Evolutionary conservation across 2,113 vertebrate species (phyloP).

Genomic region (Burhinus bistriatus): DNA sequence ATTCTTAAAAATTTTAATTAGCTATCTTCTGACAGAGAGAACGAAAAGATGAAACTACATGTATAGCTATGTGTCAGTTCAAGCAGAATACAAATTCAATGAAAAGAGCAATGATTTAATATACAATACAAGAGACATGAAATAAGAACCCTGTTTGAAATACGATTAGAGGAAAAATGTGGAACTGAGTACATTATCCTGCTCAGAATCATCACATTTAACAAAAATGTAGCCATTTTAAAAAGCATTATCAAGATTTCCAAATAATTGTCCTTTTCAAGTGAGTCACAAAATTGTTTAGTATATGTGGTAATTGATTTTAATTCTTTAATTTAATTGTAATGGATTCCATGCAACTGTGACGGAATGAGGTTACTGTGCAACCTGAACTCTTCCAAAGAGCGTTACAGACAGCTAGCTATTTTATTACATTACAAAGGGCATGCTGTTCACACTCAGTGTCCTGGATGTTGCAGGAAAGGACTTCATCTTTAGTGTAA

Average conservation of each 20-base stretch:
- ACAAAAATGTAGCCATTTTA: slow-evolving; percentile 15
- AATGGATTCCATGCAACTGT: slow-evolving; percentile 25
- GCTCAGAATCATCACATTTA: not conserved
- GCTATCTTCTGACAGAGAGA: not conserved
- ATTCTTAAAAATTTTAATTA: not conserved
- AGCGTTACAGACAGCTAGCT: not conserved
- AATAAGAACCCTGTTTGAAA: not conserved
- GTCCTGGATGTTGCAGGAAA: not conserved
- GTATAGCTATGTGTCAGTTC: not conserved
- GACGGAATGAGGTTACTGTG: not conserved
- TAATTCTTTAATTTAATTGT: not conserved
- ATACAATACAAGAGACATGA: not conserved
- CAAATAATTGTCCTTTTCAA: slow-evolving; percentile 22
- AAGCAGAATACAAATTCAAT: not conserved
- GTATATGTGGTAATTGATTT: not conserved
- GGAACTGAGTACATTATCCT: not conserved
- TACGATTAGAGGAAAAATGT: not conserved
- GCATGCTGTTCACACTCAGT: not conserved
- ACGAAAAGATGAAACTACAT: not conserved
- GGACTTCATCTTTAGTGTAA: not conserved
- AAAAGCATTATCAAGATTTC: slow-evolving; percentile 1
- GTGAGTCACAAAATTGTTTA: not conserved
- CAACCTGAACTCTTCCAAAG: slow-evolving; percentile 5
- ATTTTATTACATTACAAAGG: slow-evolving; percentile 7
- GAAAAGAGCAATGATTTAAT: not conserved